Conservation (phyloP, 1,140 invertebrate species). For the Bombus picipes region DNA sequence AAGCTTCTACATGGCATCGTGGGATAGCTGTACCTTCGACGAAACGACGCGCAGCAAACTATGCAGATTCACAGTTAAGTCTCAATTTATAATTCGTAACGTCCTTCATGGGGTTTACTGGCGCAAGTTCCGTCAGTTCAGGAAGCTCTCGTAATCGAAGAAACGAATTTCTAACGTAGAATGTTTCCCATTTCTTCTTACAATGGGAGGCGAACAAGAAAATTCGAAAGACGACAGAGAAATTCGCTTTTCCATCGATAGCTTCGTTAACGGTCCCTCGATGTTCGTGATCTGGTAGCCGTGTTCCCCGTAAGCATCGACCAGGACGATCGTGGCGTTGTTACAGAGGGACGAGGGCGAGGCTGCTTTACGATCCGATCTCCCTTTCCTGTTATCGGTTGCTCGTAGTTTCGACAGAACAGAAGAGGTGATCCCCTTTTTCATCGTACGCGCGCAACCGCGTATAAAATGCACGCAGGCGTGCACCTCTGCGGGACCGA, state of each 20-base stretch:
- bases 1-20: neutral
- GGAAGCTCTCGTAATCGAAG: no score
- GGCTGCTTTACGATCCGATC: conserved; percentile 56
- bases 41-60: neutral
- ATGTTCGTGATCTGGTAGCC: neutral
- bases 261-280: neutral
- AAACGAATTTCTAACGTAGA: no score
- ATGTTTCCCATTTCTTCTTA: no score
- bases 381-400: conserved; percentile 36
- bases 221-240: neutral
- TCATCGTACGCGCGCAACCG: conserved; percentile 32
- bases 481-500: conserved; percentile 42
- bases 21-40: neutral
- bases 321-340: conserved; percentile 7
- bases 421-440: conserved; percentile 53
- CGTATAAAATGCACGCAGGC: conserved; percentile 56
- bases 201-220: neutral
- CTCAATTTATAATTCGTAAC: neutral
- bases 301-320: neutral
- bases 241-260: neutral
- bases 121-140: no score
- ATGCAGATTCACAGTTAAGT: neutral
- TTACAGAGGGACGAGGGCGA: conserved; percentile 2
- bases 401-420: conserved; percentile 47
- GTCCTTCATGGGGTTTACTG: no score